These are phyloP conservation scores for Onychostruthus taczanowskii DNA, from an alignment of 2,113 vertebrate genomes.

Conservation along the genomic window DNA sequence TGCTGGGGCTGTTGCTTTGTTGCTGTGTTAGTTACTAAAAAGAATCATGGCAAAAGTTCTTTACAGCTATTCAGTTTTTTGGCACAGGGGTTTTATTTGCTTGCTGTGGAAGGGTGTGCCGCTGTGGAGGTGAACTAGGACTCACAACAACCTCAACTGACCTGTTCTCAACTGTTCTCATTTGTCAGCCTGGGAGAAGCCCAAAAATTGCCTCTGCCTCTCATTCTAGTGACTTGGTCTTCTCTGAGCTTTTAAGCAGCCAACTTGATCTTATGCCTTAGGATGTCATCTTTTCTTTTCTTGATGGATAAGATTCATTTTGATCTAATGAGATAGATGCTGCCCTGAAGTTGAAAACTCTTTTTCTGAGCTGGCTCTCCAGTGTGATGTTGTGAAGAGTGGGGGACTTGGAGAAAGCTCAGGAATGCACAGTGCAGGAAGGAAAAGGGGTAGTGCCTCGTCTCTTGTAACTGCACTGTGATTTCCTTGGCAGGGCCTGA, in stretches of 20 bases:
- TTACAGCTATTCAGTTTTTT: neutral
- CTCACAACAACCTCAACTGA: neutral
- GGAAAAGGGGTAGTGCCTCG: neutral
- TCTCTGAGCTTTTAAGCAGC: neutral
- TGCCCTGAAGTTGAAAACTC: neutral
- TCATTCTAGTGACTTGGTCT: neutral
- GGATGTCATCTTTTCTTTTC: neutral
- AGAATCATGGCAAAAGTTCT: neutral
- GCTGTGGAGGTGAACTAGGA: neutral
- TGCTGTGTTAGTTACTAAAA: neutral
- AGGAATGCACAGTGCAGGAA: neutral
- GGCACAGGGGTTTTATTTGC: neutral
- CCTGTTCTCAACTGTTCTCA: neutral
- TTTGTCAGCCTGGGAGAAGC: neutral
- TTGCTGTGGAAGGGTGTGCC: neutral
- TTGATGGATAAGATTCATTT: neutral
- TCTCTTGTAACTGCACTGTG: neutral
- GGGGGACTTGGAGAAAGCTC: neutral
- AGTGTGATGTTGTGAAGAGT: neutral
- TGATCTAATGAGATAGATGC: neutral
- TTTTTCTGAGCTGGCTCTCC: neutral
- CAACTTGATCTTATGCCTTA: neutral
- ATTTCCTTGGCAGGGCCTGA: neutral
- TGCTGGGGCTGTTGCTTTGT: neutral
- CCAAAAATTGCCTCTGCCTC: neutral